Base-by-base conservation (phyloP, 2,888 invertebrate genomes). In the Lepidocyrtoides sp. region DNA sequence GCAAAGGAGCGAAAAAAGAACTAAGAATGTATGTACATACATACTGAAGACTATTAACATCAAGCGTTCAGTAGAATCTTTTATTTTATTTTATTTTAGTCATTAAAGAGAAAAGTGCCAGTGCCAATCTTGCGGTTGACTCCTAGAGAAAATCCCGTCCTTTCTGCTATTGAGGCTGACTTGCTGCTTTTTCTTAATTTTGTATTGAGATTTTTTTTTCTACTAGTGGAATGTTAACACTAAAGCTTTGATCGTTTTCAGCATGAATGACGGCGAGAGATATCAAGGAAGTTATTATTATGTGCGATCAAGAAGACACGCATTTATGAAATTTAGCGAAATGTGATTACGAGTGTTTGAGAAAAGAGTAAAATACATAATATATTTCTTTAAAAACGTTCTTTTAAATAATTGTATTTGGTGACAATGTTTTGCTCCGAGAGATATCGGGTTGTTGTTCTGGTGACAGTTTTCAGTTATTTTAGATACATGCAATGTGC, bases 351-450 rank as follows among this genome's bases (percentile, higher is more conserved):
- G 3, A 48, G 2, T 2, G 48, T 48, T 10, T 48, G 48, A 14
- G 48, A 10, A 48, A 4, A 48, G 48, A 48, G 12, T 7, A 48
- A 10, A 48, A 14, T n/a, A 72, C 26, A 32, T 69, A 26, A n/a
- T n/a, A n/a, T n/a, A 10, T 32, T 17, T 17, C 41, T 41, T 10
- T 8, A 17, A 5, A 72, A 41, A 72, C n/a, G 36, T 36, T n/a
- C 10, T 1, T 20, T 36, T 51, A 51, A 51, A 51, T 14, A 51
- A 14, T 51, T 72, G 20, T 17, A 44, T 44, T 48, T 77, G 60
- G 81, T 88, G 88, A 89, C 83, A 83, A 90, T 90, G 90, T 26
- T 79, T 66, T 41, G 29, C 77, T 26, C 44, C 12, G 23, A 54
- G 63, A 84, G 54, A 14, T 60, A 72, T 4, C 10, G 75, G 36